Conservation (phyloP, 2,888 invertebrate species). For the Nematopogon swammerdamellus region DNA sequence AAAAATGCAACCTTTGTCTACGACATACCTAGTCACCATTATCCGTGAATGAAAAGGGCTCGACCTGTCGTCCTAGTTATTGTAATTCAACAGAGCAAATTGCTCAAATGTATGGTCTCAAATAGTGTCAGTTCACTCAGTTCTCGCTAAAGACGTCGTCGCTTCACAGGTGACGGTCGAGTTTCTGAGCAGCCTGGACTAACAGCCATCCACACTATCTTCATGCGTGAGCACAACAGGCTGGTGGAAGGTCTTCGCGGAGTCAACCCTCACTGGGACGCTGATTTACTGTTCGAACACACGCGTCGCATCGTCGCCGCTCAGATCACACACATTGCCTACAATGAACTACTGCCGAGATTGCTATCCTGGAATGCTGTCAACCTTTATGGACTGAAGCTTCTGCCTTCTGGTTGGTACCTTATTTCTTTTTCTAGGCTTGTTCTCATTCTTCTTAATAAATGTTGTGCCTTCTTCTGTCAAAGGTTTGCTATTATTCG, state of each 20-base stretch:
- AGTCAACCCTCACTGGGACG: conserved; percentile 88
- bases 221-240: conserved; percentile 87
- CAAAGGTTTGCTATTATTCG: no score
- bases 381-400: conserved; percentile 81
- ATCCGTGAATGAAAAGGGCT: no score
- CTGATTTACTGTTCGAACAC: conserved; percentile 80
- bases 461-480: no score
- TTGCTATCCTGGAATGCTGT: conserved; percentile 88
- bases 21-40: no score
- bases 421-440: neutral
- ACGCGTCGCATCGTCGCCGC: conserved; percentile 75
- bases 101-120: no score
- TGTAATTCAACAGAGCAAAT: no score
- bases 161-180: conserved; percentile 70
- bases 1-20: no score
- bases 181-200: conserved; percentile 91
- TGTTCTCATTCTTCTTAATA: no score
- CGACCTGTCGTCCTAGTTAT: no score
- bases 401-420: conserved; percentile 63
- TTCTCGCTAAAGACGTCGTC: no score
- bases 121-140: no score
- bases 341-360: conserved; percentile 88
- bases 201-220: conserved; percentile 84
- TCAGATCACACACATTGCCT: conserved; percentile 76
- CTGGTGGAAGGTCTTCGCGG: conserved; percentile 73